Evolutionary conservation across 2,113 vertebrate genomes (phyloP).

Genomic region (Crocuta crocuta): DNA sequence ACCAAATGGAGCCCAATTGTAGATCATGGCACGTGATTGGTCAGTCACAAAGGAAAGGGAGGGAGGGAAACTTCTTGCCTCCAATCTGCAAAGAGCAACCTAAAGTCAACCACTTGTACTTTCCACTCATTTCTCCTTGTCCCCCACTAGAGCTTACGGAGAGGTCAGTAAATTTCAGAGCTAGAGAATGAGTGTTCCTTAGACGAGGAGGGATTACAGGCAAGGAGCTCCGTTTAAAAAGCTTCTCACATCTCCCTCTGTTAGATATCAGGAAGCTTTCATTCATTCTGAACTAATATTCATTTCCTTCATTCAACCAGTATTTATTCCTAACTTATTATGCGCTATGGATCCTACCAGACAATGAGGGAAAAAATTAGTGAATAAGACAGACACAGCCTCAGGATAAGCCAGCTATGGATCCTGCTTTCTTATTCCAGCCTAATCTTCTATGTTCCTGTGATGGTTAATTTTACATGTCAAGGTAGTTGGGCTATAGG

Average conservation of each 20-base stretch:
- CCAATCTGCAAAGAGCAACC: neutral
- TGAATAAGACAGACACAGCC: neutral
- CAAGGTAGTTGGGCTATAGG: neutral
- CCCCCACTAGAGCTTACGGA: neutral
- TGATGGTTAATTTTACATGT: neutral
- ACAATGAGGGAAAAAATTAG: neutral
- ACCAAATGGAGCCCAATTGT: neutral
- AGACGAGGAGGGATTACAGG: neutral
- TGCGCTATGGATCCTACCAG: neutral
- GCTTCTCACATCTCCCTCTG: neutral
- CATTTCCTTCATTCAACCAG: neutral
- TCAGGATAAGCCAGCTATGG: neutral
- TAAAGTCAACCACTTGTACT: neutral
- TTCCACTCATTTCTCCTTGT: neutral
- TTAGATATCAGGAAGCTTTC: neutral
- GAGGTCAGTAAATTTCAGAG: neutral
- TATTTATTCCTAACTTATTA: neutral
- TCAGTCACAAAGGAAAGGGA: neutral
- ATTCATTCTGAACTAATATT: neutral
- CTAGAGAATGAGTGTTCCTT: neutral
- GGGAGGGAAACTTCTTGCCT: neutral
- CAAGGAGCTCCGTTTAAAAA: neutral
- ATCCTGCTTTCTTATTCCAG: neutral
- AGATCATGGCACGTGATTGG: neutral
- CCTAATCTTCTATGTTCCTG: neutral